A percentile compares a stretch with the other conserved stretches of the same genome.
Conservation (phyloP, 2,797 vertebrate species). For the Phrynocephalus forsythii region DNA sequence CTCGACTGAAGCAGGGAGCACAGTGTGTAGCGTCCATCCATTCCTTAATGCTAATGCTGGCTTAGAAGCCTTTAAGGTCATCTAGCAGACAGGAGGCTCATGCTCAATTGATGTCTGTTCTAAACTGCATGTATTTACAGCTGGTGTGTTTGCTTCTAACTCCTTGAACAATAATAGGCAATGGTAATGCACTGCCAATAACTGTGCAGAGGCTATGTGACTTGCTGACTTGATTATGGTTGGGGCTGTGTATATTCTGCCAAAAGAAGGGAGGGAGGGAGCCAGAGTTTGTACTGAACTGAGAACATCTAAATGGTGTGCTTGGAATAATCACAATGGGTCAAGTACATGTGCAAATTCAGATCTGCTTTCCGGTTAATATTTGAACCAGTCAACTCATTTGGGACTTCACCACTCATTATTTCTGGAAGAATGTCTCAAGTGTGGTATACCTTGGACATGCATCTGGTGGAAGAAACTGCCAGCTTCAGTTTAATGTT, state of each 20-base stretch:
- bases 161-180: neutral
- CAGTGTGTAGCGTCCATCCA: slow-evolving; percentile 47
- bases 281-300: neutral
- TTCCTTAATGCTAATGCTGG: slow-evolving; percentile 29
- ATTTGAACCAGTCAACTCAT: neutral
- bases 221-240: neutral
- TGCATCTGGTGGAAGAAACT: too few species aligned
- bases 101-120: neutral
- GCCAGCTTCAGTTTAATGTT: too few species aligned
- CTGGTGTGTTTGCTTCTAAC: neutral
- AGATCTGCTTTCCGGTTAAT: slow-evolving; percentile 1
- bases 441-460: neutral
- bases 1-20: slow-evolving; percentile 50
- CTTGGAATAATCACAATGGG: slow-evolving; percentile 11
- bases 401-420: neutral
- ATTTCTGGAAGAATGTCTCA: neutral
- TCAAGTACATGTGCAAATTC: slow-evolving; percentile 10
- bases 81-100: neutral
- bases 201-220: neutral
- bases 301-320: slow-evolving; percentile 2
- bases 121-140: neutral
- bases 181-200: neutral
- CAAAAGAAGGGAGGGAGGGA: neutral
- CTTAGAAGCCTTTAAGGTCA: neutral
- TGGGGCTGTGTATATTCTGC: slow-evolving; percentile 5